Evolutionary conservation across 2,888 invertebrate species (phyloP), one percentile per base, ranked within the genome.

Genomic region (Hirtodrosophila duncani): DNA sequence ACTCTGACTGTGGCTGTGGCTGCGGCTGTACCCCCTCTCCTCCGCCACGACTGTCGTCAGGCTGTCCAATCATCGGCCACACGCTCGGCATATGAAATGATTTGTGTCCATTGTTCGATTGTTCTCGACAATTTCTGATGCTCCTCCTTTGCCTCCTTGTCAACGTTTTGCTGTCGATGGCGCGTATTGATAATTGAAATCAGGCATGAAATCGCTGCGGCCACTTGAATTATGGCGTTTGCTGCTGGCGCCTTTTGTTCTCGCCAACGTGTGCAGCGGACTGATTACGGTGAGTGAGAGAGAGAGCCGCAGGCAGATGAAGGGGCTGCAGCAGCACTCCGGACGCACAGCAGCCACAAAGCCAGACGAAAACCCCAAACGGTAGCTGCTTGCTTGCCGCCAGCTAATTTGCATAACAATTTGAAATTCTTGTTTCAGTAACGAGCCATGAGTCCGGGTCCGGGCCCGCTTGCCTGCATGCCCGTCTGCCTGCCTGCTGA

Each of bases 141-240:
- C 42, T 10, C 23, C 16, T 17, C 4, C 30, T 11, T 20, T 17
- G 9, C 38, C 14, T 13, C 39, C 42, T 56, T 55, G 53, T 55
- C 58, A 59, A 20, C n/a, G n/a, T n/a, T n/a, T 48, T 49, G 48
- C 34, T 62, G 51, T 68, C 68, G 68, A 68, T 71, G 69, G 69
- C 64, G 69, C 59, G 59, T 81, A 75, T 75, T 75, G 81, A 75
- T 75, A 81, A 75, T 81, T 81, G 79, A 75, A 75, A 75, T 75
- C 75, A 81, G 79, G 81, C 75, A 75, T 81, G 61, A 75, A 75
- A 75, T 75, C 81, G 70, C 65, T 61, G 69, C 60, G 69, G 78
- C 72, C 63, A 80, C 81, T 77, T 80, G 77, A 74, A 77, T 74
- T 80, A 74, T 80, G 81, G 78, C 81, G 81, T 80, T 72, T 77